Conservation (phyloP, 2,888 invertebrate species). For the Shargacucullia verbasci region DNA sequence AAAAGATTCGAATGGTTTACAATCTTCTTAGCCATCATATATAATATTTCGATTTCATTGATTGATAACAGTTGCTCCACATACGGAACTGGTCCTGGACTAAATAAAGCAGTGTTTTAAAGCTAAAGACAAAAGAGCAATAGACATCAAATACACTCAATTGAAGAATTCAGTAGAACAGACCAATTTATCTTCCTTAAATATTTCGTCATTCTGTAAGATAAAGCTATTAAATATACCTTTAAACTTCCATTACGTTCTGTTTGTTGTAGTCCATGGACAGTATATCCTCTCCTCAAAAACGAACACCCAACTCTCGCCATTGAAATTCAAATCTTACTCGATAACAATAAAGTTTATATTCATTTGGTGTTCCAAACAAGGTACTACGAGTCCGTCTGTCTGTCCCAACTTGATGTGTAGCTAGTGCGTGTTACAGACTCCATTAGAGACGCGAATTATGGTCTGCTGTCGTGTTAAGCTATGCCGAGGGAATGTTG, state of each 20-base stretch:
- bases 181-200: too few relatives aligned
- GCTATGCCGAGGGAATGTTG: constrained; percentile 68
- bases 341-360: constrained; percentile 58
- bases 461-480: constrained; percentile 76
- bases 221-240: neutral
- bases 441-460: constrained; percentile 82
- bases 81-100: too few relatives aligned
- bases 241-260: neutral
- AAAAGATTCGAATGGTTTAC: too few relatives aligned
- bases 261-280: constrained; percentile 7
- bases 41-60: too few relatives aligned
- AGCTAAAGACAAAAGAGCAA: too few relatives aligned
- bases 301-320: constrained; percentile 36
- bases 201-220: too few relatives aligned
- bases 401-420: constrained; percentile 80
- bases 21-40: too few relatives aligned
- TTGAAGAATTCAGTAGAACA: too few relatives aligned
- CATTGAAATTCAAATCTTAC: constrained; percentile 41
- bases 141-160: too few relatives aligned
- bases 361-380: constrained; percentile 54
- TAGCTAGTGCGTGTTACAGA: constrained; percentile 80
- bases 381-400: constrained; percentile 62
- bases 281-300: constrained; percentile 57
- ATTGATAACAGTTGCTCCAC: too few relatives aligned
- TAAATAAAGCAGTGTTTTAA: too few relatives aligned